Percentiles rank a stretch among this genome's conserved stretches.
Evolutionary conservation across 2,113 vertebrate species (phyloP).

Genomic region (Melanerpes aurifrons): DNA sequence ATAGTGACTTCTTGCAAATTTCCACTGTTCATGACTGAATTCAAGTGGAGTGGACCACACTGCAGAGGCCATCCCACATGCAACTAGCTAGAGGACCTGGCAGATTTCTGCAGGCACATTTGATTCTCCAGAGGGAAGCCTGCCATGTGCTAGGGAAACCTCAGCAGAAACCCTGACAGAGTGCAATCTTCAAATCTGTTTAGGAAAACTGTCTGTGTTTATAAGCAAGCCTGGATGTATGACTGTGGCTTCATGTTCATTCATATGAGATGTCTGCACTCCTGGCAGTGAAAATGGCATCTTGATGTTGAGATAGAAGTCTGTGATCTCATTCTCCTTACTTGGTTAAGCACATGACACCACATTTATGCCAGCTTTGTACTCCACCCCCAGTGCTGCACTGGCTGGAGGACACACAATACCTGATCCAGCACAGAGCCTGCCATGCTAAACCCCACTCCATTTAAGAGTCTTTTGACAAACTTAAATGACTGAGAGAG

Average conservation of each 20-base stretch:
- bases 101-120: neutral
- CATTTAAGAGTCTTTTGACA: neutral
- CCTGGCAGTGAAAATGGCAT: neutral
- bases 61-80: accelerated
- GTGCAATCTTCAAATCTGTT: neutral
- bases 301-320: neutral
- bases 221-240: neutral
- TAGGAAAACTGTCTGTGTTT: neutral
- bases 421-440: neutral
- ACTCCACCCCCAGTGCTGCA: neutral
- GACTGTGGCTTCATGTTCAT: neutral
- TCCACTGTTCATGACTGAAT: neutral
- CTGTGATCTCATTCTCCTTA: neutral
- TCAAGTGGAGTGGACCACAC: neutral
- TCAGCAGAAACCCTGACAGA: neutral
- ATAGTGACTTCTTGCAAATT: neutral
- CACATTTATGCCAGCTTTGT: neutral
- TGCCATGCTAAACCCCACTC: neutral
- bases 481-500: neutral
- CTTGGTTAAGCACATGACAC: neutral
- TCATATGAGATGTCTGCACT: neutral
- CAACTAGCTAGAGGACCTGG: neutral
- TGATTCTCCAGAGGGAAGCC: neutral
- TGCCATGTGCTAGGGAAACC: neutral
- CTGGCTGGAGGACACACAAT: neutral